Evolutionary conservation across 2,113 vertebrate genomes (phyloP), one percentile per base, ranked within the genome.

Genomic region (Pipa parva): DNA sequence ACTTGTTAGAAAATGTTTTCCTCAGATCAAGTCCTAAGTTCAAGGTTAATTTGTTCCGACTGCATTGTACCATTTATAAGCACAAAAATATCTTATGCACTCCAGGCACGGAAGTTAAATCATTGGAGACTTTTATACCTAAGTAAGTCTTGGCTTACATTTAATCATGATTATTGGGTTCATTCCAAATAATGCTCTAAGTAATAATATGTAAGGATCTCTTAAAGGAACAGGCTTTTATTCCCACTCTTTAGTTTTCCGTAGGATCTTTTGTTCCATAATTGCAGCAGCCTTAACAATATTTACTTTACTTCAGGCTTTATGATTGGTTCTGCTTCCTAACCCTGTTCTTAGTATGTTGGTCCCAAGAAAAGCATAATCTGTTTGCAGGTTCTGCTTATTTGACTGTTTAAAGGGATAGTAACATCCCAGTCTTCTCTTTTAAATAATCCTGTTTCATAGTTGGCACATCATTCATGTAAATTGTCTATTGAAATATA

Each of bases 51-150:
- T 48, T 70, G 57, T 70, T 60, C 37, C 12, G 24, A 61, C 54
- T 60, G 48, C 58, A 70, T 70, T 70, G 48, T 70, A 61, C 66
- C 66, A 70, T 54, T 70, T 61, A 70, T 70, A 70, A 58, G 39
- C 18, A 58, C 25, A 61, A 42, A 70, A 60, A 69, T 52, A 52
- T 54, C 49, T 61, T 61, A 49, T 48, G 57, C 48, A 61, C 58
- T 54, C 36, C 21, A 5, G 33, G 58, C 48, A 70, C 50, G 66
- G 36, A 59, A 31, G 56, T 46, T n/a, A 69, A 70, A 61, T 61
- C 48, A 61, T 39, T 61, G 49, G 48, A 61, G 20, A 27, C 24
- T 42, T 61, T 20, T 42, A 22, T 17, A 39, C 57, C 25, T 25
- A 37, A 54, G 33, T 70, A 54, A 15, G 36, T 54, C 27, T 61